These are phyloP conservation scores for Polyergus mexicanus DNA, from an alignment of 1,140 invertebrate genomes.

Conservation along the genomic window DNA sequence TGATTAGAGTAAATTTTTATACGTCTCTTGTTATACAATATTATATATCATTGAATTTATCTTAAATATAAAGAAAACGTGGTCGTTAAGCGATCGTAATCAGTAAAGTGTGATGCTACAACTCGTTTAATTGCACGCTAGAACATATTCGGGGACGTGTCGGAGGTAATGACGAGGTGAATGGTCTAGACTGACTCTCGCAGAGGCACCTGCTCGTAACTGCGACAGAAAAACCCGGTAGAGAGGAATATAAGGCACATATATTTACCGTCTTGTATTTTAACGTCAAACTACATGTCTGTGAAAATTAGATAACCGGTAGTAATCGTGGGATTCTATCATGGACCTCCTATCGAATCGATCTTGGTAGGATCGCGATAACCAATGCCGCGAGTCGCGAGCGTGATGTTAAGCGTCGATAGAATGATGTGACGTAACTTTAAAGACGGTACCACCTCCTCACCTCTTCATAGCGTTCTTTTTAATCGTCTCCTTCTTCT, in stretches of 20 bases:
- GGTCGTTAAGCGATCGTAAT: conserved; percentile 14
- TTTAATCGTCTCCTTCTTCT: conserved; percentile 61
- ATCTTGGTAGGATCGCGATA: neutral
- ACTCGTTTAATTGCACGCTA: conserved; percentile 64
- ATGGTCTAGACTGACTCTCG: conserved; percentile 70
- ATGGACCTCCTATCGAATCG: neutral
- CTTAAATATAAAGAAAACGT: neutral
- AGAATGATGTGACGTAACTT: conserved; percentile 64
- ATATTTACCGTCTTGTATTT: conserved; percentile 1
- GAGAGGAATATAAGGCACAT: conserved; percentile 33
- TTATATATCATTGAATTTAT: neutral
- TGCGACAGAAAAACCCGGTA: conserved; percentile 62
- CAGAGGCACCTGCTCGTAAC: conserved; percentile 69
- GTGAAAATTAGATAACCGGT: conserved; percentile 47
- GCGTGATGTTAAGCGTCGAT: conserved; percentile 26
- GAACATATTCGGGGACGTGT: conserved; percentile 66
- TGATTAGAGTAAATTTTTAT: neutral
- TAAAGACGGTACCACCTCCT: conserved; percentile 39
- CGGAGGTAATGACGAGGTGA: conserved; percentile 58
- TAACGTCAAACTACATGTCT: conserved; percentile 23
- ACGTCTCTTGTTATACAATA: neutral
- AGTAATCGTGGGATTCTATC: neutral
- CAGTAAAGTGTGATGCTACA: neutral
- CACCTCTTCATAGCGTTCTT: conserved; percentile 29
- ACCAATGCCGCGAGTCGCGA: neutral